Base-by-base conservation (phyloP, 2,797 vertebrate species). In the Chiroxiphia lanceolata region DNA sequence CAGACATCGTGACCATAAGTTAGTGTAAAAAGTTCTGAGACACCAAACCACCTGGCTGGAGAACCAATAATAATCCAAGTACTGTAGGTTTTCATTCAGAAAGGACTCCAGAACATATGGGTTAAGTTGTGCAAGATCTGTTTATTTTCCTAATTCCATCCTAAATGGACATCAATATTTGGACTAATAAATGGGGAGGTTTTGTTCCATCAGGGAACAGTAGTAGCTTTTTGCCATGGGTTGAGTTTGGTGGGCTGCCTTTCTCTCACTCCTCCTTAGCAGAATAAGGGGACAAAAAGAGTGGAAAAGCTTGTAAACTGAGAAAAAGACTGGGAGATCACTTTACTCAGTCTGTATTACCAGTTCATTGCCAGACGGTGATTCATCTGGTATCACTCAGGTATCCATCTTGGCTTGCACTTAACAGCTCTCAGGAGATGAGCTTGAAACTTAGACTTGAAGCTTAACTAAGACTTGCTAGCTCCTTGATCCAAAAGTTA, bases 251-350 rank as follows among this genome's bases (percentile, higher is more conserved):
- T 31, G 19, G 38, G 60, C 9, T 63, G 38, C 9, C 38, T 63
- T 17, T 61, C 25, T 38, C 18, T 53, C 19, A 31, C 25, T 68
- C 22, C 6, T 23, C 11, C 21, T 61, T 20, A 67, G 18, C 2
- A 51, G 48, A 31, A 47, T n/a, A 70, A 6, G 1, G 6, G 11
- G 9, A 54, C 15, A 65, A 72, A 77, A 56, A 27, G 3, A 14
- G 3, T 11, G 13, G 13, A 69, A 53, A 59, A 59, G 4, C 5
- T 47, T 54, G 31, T 59, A n/a, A 34, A 10, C 16, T 0, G 0
- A 56, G 11, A 40, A 20, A n/a, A 56, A 82, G 42, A 22, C 17
- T 38, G 6, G 13, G 42, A 34, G 10, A 82, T 36, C 21, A 56
- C 13, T 17, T 20, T n/a, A 42, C 10, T 34, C 4, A 3, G 16